Evolutionary conservation across 2,797 vertebrate genomes (phyloP).

Genomic region (Falco columbarius): DNA sequence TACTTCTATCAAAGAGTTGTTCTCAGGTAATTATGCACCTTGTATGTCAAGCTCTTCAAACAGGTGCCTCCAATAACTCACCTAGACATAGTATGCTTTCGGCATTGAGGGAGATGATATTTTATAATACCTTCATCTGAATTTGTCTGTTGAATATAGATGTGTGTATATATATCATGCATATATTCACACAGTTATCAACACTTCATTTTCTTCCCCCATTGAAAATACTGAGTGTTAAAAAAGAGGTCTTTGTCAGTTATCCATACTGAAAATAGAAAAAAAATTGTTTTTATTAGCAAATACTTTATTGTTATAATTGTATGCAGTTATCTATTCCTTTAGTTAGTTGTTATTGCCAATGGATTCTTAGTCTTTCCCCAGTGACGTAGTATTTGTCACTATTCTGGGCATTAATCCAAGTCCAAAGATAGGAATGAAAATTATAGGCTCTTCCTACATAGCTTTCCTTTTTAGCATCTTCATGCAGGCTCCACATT

Average conservation of each 20-base stretch:
- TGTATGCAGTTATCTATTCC: constrained; percentile 41
- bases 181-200: background rate
- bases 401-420: constrained; percentile 79
- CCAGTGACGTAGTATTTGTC: constrained; percentile 68
- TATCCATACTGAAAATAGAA: background rate
- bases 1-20: background rate
- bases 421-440: constrained; percentile 79
- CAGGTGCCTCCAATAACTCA: background rate
- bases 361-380: constrained; percentile 68
- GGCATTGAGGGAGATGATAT: background rate
- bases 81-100: background rate
- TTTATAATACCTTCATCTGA: background rate
- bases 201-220: background rate
- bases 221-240: background rate
- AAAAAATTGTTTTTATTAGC: background rate
- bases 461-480: constrained; percentile 77
- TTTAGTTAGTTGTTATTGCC: constrained; percentile 54
- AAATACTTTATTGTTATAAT: constrained; percentile 35
- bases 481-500: constrained; percentile 69
- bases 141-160: background rate
- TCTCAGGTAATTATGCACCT: background rate
- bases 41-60: background rate
- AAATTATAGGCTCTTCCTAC: constrained; percentile 83
- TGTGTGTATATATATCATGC: background rate
- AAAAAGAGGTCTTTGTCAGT: background rate